Conservation (phyloP, 2,797 vertebrate species). For the Synanceia verrucosa region DNA sequence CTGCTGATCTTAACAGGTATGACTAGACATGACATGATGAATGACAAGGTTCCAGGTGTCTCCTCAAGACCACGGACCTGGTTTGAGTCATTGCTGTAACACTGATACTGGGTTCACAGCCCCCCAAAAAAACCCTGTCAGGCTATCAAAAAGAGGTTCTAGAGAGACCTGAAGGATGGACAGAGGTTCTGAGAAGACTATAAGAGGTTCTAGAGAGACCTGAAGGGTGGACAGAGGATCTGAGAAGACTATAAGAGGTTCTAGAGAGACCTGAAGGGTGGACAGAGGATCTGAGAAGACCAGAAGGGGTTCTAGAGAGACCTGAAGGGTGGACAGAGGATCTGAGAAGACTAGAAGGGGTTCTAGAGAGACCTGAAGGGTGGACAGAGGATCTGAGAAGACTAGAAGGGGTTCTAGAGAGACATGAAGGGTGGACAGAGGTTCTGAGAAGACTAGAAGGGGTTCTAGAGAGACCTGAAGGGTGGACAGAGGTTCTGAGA, state of each 20-base stretch:
- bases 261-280: no score
- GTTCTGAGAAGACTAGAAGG: no score
- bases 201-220: neutral
- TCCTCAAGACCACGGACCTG: neutral
- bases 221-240: neutral
- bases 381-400: no score
- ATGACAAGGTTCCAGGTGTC: neutral
- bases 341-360: no score
- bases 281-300: neutral
- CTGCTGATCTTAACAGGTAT: neutral
- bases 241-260: neutral
- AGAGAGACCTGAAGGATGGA: neutral
- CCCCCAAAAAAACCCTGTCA: neutral
- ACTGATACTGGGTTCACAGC: neutral
- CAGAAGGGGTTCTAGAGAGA: neutral
- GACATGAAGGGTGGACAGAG: no score
- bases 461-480: no score
- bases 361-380: no score
- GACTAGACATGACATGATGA: neutral
- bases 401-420: no score
- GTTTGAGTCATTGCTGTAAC: neutral
- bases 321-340: no score
- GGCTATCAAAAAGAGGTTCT: neutral
- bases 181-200: neutral
- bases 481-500: no score